Conservation (phyloP, 1,140 invertebrate species). For the Dinoponera quadriceps region DNA sequence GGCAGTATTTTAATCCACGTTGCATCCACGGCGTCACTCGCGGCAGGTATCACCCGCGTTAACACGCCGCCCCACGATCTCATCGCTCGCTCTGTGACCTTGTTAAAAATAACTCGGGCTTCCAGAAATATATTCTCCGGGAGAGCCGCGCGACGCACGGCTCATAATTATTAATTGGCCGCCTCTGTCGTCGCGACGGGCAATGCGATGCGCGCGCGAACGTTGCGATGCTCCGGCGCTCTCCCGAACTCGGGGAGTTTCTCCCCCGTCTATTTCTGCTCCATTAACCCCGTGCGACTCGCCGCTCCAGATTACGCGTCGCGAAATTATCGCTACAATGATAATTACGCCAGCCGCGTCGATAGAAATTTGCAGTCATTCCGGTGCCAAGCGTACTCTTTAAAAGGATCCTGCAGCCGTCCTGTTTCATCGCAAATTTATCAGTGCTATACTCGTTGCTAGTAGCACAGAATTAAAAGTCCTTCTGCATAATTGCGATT, state of each 20-base stretch:
- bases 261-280: background rate
- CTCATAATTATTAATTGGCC: slow-evolving; percentile 49
- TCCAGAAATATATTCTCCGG: slow-evolving; percentile 39
- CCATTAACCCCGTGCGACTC: background rate
- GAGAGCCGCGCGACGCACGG: background rate
- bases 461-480: no score
- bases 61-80: slow-evolving; percentile 9
- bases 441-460: no score
- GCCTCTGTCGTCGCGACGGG: background rate
- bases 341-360: no score
- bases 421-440: no score
- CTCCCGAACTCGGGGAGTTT: background rate
- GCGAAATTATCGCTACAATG: background rate
- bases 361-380: no score
- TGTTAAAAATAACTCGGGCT: slow-evolving; percentile 47
- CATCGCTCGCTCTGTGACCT: slow-evolving; percentile 20
- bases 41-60: background rate
- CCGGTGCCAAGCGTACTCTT: no score
- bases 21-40: background rate
- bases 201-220: slow-evolving; percentile 3
- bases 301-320: background rate
- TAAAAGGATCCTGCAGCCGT: no score
- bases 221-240: background rate
- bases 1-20: background rate
- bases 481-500: no score